Base-by-base conservation (phyloP, 2,888 invertebrate genomes). In the Megalurothrips usitatus region DNA sequence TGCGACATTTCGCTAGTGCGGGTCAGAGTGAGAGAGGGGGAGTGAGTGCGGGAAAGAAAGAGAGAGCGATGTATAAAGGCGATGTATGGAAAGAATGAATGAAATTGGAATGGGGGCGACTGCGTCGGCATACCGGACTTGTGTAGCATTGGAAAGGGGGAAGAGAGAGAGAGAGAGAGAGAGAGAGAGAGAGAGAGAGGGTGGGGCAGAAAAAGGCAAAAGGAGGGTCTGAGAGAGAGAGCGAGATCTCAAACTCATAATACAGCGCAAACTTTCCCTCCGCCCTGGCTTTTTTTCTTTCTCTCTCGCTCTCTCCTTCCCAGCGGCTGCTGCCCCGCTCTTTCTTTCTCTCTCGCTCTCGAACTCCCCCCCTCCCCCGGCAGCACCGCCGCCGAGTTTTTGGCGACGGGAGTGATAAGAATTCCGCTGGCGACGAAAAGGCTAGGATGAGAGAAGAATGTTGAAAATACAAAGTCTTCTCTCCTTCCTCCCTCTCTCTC, bases 191-290 rank as follows among this genome's bases (percentile, higher is more conserved):
- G 17, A n/a, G 17, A 17, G 68, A 26, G 23, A n/a, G 68, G n/a
- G n/a, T n/a, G n/a, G n/a, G n/a, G n/a, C n/a, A 17, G 14, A n/a
- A n/a, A 52, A 19, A 10, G 19, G 10, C 6, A 10, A 3, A 10
- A 1, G 3, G 58, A n/a, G 58, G 14, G 58, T 0, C 6, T 14
- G 58, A n/a, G 17, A n/a, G 17, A 17, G 68, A 26, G 23, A n/a
- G 68, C n/a, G 68, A 75, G 68, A 75, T 75, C 68, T 75, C 68
- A 75, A 75, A 75, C 68, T 75, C 68, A 75, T 75, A 75, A 75
- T 75, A 75, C 68, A 75, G 68, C 68, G 68, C 68, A 75, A 75
- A 75, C 68, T 75, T 75, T 75, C 68, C 68, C 68, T 75, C 68
- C 23, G 23, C 26, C 68, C 26, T 26, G 23, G 23, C 68, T 23